Evolutionary conservation across 1,140 invertebrate genomes (phyloP), one percentile per base, ranked within the genome.

Genomic region (Asbolus verrucosus): DNA sequence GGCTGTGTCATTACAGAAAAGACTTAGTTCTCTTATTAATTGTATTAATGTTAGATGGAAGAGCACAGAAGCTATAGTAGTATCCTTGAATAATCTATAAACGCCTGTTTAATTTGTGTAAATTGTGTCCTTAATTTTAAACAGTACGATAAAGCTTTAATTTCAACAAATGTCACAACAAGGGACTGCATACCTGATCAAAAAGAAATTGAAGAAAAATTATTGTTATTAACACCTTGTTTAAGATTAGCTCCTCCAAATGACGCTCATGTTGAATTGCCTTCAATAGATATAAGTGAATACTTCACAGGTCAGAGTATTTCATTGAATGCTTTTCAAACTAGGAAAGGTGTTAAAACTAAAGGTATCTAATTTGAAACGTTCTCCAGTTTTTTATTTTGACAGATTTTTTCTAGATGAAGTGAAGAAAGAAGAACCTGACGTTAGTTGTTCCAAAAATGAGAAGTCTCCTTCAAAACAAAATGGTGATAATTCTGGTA

Each of bases 41-140:
- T 94, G 89, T 79, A 85, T 98, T 50, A 87, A 91, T 75, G 86
- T 87, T 70, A 88, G 92, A 73, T 98, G 95, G 91, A 85, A 79
- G 80, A 83, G 82, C 50, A 80, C 76, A 74, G 83, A 85, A 75
- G 80, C 82, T 73, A 3, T 36, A 9, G 31, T 38, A 31, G 71
- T 71, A 71, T 69, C 59, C 50, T 54, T 27, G 2, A 2, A 13
- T 1, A 3, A 14, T 13, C 13, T 18, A 72, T 41, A 18, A 63
- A 24, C 24, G 63, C 71, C 21, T n/a, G n/a, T 14, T 38, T 63
- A 39, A 27, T 63, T 50, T 3, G 66, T 39, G 46, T 6, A 19
- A 24, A 41, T 38, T 62, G 38, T 38, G 66, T 67, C 21, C 11
- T 54, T 27, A 70, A 69, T 62, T 50, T 36, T 38, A 8, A 50